Evolutionary conservation across 2,888 invertebrate genomes (phyloP).

Genomic region (Podabrus alpinus): DNA sequence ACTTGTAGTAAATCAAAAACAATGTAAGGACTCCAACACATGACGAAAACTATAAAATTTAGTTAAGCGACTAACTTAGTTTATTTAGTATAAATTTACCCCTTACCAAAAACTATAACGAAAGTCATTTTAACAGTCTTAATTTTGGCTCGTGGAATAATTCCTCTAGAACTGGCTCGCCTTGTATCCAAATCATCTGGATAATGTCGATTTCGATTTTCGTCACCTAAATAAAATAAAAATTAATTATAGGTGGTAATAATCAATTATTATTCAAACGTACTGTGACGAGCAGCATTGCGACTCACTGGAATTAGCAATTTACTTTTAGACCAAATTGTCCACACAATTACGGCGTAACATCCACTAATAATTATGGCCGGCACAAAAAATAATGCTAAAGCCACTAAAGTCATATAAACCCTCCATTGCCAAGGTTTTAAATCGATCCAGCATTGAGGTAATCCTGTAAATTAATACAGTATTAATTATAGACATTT

Average conservation of each 20-base stretch:
- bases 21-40: slow-evolving; percentile 97
- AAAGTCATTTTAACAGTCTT: slow-evolving; percentile 98
- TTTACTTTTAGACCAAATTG: slow-evolving; percentile 88
- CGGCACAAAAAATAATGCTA: slow-evolving; percentile 83
- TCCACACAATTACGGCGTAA: slow-evolving; percentile 87
- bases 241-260: background rate
- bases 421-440: slow-evolving; percentile 80
- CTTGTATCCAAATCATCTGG: slow-evolving; percentile 60
- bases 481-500: background rate
- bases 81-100: background rate
- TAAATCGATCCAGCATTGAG: slow-evolving; percentile 90
- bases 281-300: slow-evolving; percentile 48
- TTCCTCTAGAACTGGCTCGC: slow-evolving; percentile 86
- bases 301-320: slow-evolving; percentile 59
- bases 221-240: slow-evolving; percentile 42
- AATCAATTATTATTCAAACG: slow-evolving; percentile 15
- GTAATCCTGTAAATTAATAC: slow-evolving; percentile 57
- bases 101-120: slow-evolving; percentile 89
- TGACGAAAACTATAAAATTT: slow-evolving; percentile 75
- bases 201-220: slow-evolving; percentile 44
- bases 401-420: slow-evolving; percentile 83
- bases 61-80: background rate
- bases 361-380: slow-evolving; percentile 87
- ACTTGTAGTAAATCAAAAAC: slow-evolving; percentile 91
- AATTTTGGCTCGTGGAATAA: slow-evolving; percentile 93